Base-by-base conservation (phyloP, 2,113 vertebrate species). In the Equus przewalskii region DNA sequence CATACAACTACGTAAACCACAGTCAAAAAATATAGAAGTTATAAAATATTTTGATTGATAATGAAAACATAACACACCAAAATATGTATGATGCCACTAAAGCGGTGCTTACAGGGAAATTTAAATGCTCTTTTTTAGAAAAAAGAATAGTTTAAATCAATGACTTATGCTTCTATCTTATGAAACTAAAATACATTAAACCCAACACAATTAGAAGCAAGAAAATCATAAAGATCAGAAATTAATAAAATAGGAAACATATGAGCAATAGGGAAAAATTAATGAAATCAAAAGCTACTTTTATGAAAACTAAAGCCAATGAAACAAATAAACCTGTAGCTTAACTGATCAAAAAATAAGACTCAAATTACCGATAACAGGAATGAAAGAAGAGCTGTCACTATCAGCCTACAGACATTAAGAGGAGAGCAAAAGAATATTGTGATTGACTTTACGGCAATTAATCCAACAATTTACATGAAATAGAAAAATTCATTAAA, bases 231-330 rank as follows among this genome's bases (percentile, higher is more conserved):
- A 94, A 41, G 19, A 62, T 9, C 14, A 82, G 51, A 72, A 72
- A 82, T 92, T 36, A 94, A 80, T 62, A 94, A 88, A 72, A 72
- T 54, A 88, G 65, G 78, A 72, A 94, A 82, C 4, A 49, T 13
- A 69, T 33, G 44, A 60, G 36, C 22, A 60, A 36, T 24, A 36
- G 33, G 51, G 41, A 58, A 70, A 76, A 80, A 41, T 16, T 28
- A 70, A 49, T 58, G 28, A 33, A 60, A 72, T 78, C n/a, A 78
- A 88, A 94, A 24, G 13, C 26, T 9, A 28, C 13, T 62, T 72
- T 58, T 80, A 51, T 13, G 21, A 49, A 91, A 81, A 54, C 15
- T 54, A 54, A 81, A 13, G 11, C 58, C 26, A 70, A 44, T 24
- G 44, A 80, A 69, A 44, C 56, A 44, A 80, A 91, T 91, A 80